Base-by-base conservation (phyloP, 2,888 invertebrate genomes). In the Acanthosoma haemorrhoidale region DNA sequence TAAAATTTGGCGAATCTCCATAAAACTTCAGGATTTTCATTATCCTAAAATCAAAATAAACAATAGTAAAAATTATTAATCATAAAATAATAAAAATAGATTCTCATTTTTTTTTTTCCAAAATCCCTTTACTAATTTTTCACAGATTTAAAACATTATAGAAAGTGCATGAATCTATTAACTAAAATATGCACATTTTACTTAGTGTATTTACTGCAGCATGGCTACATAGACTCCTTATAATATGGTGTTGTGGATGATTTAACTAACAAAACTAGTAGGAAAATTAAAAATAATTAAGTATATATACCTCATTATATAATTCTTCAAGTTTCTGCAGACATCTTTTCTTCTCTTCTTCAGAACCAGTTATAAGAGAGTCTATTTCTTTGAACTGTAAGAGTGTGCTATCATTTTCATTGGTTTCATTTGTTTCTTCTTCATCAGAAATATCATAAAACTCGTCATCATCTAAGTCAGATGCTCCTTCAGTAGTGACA, bases 1-100 rank as follows among this genome's bases (percentile, higher is more conserved):
- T 74, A 76, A 1, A 75, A 76, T 70, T 76, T 77, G 2, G 78
- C 76, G 18, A 78, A 68, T 51, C 78, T 75, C 77, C 78, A 78
- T n/a, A 77, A 71, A 29, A 77, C 64, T 58, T 76, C 75, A 18
- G 73, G 67, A 59, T 75, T 72, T 67, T 75, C 70, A 9, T 72
- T 69, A 59, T 73, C 64, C 74, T 75, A 38, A 21, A 68, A 60
- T 43, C 13, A n/a, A 38, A 21, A 25, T 15, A 21, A 29, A 34
- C 4, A 32, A 39, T 3, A 15, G 6, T 39, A 4, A 39, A 39
- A 15, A 39, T 39, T 39, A 32, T 6, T 9, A 32, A 32, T 6
- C 32, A 32, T 32, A 9, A 32, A 32, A 6, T 6, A 6, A 32
- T 32, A 6, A 32, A 9, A 32, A 32, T 4, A n/a, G n/a, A n/a